A percentile compares a stretch with the other conserved stretches of the same genome.
Evolutionary conservation across 1,140 invertebrate species (phyloP).

Genomic region (Coenobita brevimanus): DNA sequence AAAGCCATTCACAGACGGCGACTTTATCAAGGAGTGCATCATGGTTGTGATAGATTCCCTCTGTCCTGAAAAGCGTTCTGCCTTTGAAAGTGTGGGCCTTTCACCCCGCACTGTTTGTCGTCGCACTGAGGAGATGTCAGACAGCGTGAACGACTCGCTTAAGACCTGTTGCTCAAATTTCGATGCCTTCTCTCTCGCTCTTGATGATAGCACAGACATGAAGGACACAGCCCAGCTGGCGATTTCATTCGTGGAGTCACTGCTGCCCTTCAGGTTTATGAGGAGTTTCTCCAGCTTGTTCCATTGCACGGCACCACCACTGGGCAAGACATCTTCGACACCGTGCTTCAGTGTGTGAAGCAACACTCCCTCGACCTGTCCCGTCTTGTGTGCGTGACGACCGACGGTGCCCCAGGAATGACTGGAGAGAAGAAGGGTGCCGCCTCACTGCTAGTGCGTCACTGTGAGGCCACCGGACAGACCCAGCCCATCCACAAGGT

Average conservation of each 20-base stretch:
- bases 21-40: constrained; percentile 1
- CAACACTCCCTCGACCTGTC: not conserved
- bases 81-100: constrained; percentile 1
- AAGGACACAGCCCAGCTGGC: not conserved
- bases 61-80: constrained; percentile 1
- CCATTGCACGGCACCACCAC: not conserved
- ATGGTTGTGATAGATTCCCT: constrained; percentile 1
- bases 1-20: constrained; percentile 20
- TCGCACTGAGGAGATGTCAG: not conserved
- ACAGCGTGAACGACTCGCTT: constrained; percentile 1
- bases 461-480: too few species aligned
- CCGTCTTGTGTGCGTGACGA: too few species aligned
- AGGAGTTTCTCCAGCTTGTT: constrained; percentile 1
- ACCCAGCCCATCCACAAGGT: too few species aligned
- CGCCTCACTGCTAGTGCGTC: too few species aligned
- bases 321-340: too few species aligned
- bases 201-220: not conserved
- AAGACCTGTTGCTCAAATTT: constrained; percentile 2
- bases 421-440: too few species aligned
- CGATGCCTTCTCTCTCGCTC: too few species aligned
- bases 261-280: constrained; percentile 1
- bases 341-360: too few species aligned
- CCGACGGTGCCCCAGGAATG: too few species aligned
- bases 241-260: too few species aligned
- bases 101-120: constrained; percentile 1